Base-by-base conservation (phyloP, 2,888 invertebrate species). In the Automeris io region DNA sequence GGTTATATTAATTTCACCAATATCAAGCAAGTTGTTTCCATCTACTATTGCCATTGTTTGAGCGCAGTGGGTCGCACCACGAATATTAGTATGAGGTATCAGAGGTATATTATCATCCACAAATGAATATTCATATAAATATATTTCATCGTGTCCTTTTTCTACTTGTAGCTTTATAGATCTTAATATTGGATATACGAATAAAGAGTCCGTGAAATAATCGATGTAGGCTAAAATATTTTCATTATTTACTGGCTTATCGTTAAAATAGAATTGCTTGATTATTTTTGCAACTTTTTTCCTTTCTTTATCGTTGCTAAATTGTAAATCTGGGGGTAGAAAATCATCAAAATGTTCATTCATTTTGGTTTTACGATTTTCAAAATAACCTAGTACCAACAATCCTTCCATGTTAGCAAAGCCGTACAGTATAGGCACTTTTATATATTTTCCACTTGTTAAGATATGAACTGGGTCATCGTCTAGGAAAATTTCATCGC, bases 261-360 rank as follows among this genome's bases (percentile, higher is more conserved):
- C 46, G 2, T 51, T 58, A 41, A 71, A 72, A 34, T 66, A 64
- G 40, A 64, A 64, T 26, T 59, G 35, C 42, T 70, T 74, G 0
- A 71, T 37, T 33, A 40, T 21, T 11, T 53, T 35, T 1, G 60
- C 55, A 4, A 73, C 45, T 35, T 47, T 33, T 37, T 64, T 50
- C 41, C 44, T 70, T 39, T 72, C 50, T 18, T 47, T 33, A 2
- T 51, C 42, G 33, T 23, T 54, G 2, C 48, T 38, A 46, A 70
- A 70, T 29, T 57, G 40, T 3, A 79, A 47, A 37, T 78, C 66
- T 8, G 43, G 50, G 2, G 78, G 74, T 11, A 79, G 24, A 35
- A 71, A 78, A 11, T 74, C 63, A 0, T 68, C 57, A 52, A 77
- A 75, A 0, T 61, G 64, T n/a, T 58, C 43, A 51, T 70, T 69